phyloP scores from a whole-genome alignment of 2,888 invertebrate genomes.

The Eupithecia inturbata region DNA sequence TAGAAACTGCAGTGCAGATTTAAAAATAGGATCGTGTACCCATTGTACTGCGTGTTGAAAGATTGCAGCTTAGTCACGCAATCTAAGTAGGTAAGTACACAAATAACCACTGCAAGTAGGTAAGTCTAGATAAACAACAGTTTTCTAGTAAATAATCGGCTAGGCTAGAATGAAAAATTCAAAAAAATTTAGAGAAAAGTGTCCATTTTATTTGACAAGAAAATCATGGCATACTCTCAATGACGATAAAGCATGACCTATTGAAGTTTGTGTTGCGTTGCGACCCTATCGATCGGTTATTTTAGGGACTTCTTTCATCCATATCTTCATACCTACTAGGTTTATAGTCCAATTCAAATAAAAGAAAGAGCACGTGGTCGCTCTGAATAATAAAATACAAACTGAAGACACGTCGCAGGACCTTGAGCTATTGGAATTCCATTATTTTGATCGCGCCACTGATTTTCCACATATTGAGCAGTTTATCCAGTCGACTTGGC shows the following conservation, averaged over 20 bases:
- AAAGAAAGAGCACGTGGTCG: neutral
- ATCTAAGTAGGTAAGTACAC: slow-evolving; percentile 11
- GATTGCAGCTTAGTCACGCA: slow-evolving; percentile 35
- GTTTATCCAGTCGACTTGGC: slow-evolving; percentile 38
- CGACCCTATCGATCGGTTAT: neutral
- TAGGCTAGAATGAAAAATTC: neutral
- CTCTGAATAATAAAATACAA: slow-evolving; percentile 4
- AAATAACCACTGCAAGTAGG: neutral
- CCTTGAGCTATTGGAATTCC: slow-evolving; percentile 42
- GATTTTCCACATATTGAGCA: slow-evolving; percentile 43
- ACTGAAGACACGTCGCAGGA: slow-evolving; percentile 25
- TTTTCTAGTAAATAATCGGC: neutral
- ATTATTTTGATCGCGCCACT: slow-evolving; percentile 39
- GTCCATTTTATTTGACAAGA: neutral
- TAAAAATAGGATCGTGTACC: slow-evolving; percentile 34
- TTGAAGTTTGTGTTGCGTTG: neutral
- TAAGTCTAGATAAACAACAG: neutral
- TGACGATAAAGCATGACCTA: neutral
- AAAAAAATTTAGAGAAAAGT: neutral
- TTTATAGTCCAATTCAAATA: neutral
- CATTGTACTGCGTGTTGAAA: slow-evolving; percentile 16
- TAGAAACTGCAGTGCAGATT: slow-evolving; percentile 40
- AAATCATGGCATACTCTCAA: neutral
- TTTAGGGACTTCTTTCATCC: neutral
- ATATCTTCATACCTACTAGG: neutral